Evolutionary conservation across 1,140 invertebrate genomes (phyloP), one percentile per base, ranked within the genome.

Genomic region (Euura saliciscinereae): DNA sequence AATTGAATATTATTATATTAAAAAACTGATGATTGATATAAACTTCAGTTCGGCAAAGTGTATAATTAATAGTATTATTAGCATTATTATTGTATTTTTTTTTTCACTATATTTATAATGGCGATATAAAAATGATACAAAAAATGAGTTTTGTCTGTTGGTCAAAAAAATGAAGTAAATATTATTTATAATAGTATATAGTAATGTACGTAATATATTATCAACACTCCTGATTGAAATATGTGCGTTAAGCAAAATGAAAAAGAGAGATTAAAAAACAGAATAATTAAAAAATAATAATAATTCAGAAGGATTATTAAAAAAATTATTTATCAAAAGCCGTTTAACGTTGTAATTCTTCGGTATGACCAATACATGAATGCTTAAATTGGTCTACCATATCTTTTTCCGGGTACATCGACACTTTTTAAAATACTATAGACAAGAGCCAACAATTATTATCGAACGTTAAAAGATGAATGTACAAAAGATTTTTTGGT

Each of bases 111-210:
- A 59, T 59, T 59, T 59, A n/a, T 59, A 8, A n/a, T 59, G n/a
- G 51, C 51, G 51, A 59, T 59, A 59, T 59, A 59, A 59, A 59
- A 59, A 59, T 59, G 51, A 59, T 59, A 59, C 51, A 59, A 59
- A 59, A n/a, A 59, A 59, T 59, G 51, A 59, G 51, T 59, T n/a
- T n/a, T n/a, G n/a, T n/a, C n/a, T n/a, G 51, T 59, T 59, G 51
- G 51, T 59, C 51, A 59, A 59, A 59, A 59, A n/a, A n/a, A 59
- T n/a, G 51, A 59, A 59, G 5, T 59, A n/a, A n/a, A n/a, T n/a
- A n/a, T n/a, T n/a, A n/a, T n/a, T n/a, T n/a, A n/a, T n/a, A n/a
- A n/a, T n/a, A n/a, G n/a, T n/a, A n/a, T n/a, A n/a, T n/a, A n/a
- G 51, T 59, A 59, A 4, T 8, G n/a, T n/a, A n/a, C n/a, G n/a